A percentile compares a stretch with the other conserved stretches of the same genome.
phyloP scores from a whole-genome alignment of 2,797 vertebrate genomes.

The Artibeus jamaicensis region DNA sequence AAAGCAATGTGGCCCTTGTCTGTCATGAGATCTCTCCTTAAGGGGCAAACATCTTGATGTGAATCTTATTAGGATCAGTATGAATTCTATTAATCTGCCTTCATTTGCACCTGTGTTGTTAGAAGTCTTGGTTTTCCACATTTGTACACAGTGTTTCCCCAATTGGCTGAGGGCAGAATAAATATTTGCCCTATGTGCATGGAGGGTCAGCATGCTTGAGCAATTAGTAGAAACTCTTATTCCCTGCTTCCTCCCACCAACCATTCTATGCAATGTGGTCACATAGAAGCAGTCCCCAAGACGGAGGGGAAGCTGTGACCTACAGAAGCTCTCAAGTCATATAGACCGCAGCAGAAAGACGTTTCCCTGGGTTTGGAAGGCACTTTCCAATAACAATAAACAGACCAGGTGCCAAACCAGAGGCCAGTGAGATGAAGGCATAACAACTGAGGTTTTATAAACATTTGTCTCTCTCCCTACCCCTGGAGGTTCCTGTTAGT shows the following conservation, averaged over 20 bases:
- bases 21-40: background rate
- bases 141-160: background rate
- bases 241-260: background rate
- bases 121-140: background rate
- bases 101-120: background rate
- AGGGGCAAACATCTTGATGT: background rate
- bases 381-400: background rate
- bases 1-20: background rate
- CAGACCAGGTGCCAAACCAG: background rate
- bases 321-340: background rate
- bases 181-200: slow-evolving; percentile 63
- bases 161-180: background rate
- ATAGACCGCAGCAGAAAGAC: background rate
- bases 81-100: background rate
- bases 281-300: background rate
- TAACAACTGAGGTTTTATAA: background rate
- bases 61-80: background rate
- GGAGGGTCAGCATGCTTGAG: slow-evolving; percentile 89
- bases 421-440: background rate
- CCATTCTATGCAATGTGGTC: background rate
- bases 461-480: background rate
- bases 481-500: slow-evolving; percentile 44
- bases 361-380: background rate
- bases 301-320: background rate
- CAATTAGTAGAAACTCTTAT: slow-evolving; percentile 87